Base-by-base conservation (phyloP, 2,888 invertebrate species). In the Drosophila testacea region DNA sequence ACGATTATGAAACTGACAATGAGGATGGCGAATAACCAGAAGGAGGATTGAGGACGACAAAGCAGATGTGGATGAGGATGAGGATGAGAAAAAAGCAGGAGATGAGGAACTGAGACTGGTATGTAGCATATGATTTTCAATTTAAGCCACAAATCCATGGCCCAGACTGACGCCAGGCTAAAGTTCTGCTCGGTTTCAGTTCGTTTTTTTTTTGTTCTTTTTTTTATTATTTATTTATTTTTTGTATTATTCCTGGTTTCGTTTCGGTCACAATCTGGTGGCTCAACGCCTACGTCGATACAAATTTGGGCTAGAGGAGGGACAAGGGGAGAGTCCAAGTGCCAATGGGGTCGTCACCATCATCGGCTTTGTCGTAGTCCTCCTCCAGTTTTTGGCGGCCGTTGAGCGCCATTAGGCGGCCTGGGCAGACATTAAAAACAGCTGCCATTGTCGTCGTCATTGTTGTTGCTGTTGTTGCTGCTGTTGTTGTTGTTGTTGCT, bases 401-500 rank as follows among this genome's bases (percentile, higher is more conserved):
- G 76, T 87, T 81, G 76, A 81, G 85, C 83, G 79, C 73, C 72
- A 74, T 77, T 74, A 76, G 77, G 61, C 71, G 54, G 61, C 61
- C 86, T 73, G 81, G 78, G 84, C 79, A 83, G 87, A 86, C 89
- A 85, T 85, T 85, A 88, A 85, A 85, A 86, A 86, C 87, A 85
- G 84, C 89, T 85, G 84, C 84, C 84, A 71, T 68, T 61, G 59
- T 77, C 70, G 52, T 52, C 62, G 76, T 54, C 50, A 41, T 28
- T 68, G 39, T 13, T 41, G 38, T 30, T 62, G 59, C 39, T 63
- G 51, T 22, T 66, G 51, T 36, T 61, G 47, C 47, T 63, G 41
- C 42, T 56, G 54, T 13, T 41, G 42, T 36, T 66, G 59, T 39
- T 63, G 51, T 22, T 68, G 51, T 36, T 61, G 42, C 50, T 63